Conservation (phyloP, 1,140 invertebrate genomes). For the Trachymyrmex septentrionalis region DNA sequence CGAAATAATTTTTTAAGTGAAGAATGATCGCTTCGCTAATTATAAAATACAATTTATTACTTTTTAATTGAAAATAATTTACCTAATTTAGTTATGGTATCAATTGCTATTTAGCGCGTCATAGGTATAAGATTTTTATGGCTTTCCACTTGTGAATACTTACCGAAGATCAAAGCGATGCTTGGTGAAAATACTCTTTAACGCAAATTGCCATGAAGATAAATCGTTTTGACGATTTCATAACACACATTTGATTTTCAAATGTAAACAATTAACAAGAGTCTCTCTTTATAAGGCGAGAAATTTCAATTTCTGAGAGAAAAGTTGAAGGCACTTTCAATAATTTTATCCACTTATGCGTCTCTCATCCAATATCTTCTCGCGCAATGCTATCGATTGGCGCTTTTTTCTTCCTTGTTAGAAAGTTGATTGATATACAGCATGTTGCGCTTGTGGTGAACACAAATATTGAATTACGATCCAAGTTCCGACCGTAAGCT, state of each 20-base stretch:
- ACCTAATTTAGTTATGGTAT: background rate
- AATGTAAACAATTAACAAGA: constrained; percentile 8
- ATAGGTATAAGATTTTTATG: constrained; percentile 14
- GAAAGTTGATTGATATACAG: background rate
- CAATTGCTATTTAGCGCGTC: background rate
- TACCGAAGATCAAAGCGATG: background rate
- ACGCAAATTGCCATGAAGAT: background rate
- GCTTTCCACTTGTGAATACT: background rate
- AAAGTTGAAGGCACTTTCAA: constrained; percentile 25
- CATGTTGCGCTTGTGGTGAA: background rate
- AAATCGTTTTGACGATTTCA: background rate
- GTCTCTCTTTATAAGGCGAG: background rate
- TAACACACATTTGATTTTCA: background rate
- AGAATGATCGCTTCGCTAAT: background rate
- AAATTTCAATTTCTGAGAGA: background rate
- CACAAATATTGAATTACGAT: constrained; percentile 19
- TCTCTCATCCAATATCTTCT: background rate
- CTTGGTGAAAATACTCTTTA: background rate
- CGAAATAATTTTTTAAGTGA: background rate
- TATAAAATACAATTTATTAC: constrained; percentile 1
- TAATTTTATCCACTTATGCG: background rate
- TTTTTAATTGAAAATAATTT: constrained; percentile 8
- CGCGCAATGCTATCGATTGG: background rate
- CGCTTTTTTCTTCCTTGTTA: background rate
- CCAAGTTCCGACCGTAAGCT: background rate